Percentiles rank a stretch among this genome's conserved stretches.
Conservation (phyloP, 2,888 invertebrate species). For the Hedya salicella region DNA sequence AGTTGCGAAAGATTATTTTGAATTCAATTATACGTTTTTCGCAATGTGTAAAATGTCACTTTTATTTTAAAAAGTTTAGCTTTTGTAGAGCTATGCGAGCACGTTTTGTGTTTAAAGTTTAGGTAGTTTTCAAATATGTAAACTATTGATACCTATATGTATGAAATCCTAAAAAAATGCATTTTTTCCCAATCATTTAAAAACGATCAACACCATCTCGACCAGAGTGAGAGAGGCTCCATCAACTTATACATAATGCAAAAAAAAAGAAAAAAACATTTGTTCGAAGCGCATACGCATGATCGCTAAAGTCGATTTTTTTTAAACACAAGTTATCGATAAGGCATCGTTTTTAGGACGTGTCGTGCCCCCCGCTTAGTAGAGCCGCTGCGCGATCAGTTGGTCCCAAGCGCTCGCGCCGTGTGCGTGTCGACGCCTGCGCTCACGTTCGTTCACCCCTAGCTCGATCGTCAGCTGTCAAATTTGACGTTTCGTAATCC, state of each 20-base stretch:
- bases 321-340: constrained; percentile 67
- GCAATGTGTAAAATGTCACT: too few relatives aligned
- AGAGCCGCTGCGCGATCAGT: constrained; percentile 38
- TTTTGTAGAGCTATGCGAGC: neutral
- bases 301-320: constrained; percentile 25
- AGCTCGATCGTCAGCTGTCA: constrained; percentile 70
- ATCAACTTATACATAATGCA: neutral
- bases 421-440: constrained; percentile 40
- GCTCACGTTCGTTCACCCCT: constrained; percentile 42
- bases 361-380: constrained; percentile 70
- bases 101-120: too few relatives aligned
- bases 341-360: constrained; percentile 69
- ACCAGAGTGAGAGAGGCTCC: neutral
- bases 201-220: neutral
- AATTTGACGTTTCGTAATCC: constrained; percentile 72
- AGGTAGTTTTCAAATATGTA: neutral
- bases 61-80: too few relatives aligned
- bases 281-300: constrained; percentile 33
- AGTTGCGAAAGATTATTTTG: too few relatives aligned
- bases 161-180: neutral
- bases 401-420: constrained; percentile 42
- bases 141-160: neutral
- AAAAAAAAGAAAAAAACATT: constrained; percentile 15
- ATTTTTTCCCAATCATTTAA: neutral
- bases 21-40: too few relatives aligned